Percentiles rank a stretch among this genome's conserved stretches.
phyloP scores from a whole-genome alignment of 2,113 vertebrate species.

The Cyprinodon brontotheroides region DNA sequence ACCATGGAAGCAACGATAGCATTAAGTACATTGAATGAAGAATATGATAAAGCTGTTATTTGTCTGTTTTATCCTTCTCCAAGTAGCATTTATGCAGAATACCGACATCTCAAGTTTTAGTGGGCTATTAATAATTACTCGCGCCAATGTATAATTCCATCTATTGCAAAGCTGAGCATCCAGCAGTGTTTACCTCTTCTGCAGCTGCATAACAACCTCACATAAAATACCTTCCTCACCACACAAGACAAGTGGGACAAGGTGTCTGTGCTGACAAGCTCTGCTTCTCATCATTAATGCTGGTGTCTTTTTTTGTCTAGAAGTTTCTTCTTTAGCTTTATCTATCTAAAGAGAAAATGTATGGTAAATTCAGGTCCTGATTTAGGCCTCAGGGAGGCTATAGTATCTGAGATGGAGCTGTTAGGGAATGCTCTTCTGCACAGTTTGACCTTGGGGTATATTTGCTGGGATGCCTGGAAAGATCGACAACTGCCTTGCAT shows the following conservation, averaged over 20 bases:
- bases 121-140: no score
- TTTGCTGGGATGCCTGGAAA: no score
- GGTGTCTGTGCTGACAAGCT: neutral
- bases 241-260: neutral
- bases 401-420: no score
- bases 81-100: no score
- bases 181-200: neutral
- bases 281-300: neutral
- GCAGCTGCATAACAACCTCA: neutral
- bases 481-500: no score
- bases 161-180: no score
- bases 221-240: neutral
- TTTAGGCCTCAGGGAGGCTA: neutral
- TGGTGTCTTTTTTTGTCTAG: neutral
- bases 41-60: neutral
- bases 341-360: neutral
- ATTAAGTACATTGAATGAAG: neutral
- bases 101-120: no score
- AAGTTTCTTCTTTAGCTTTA: neutral
- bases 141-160: no score
- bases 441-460: no score
- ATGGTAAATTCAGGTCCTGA: neutral
- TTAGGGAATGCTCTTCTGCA: no score
- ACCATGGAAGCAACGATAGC: constrained; percentile 7
- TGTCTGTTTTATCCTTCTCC: no score